Evolutionary conservation across 1,140 invertebrate genomes (phyloP).

Genomic region (Caenorhabditis inopinata): DNA sequence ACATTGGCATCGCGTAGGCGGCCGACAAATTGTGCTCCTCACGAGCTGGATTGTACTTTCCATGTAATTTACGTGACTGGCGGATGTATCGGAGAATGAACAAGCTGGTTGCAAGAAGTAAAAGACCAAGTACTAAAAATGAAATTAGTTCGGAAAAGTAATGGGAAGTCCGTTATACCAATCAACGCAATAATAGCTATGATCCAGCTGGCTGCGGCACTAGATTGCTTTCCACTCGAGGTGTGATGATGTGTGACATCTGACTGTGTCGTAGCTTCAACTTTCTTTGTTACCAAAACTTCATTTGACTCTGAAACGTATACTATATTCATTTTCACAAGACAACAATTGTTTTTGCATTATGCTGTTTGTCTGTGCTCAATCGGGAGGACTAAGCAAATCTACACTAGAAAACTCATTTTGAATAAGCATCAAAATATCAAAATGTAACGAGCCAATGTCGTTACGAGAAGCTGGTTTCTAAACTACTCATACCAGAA

Average conservation of each 20-base stretch:
- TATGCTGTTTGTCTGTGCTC: no score
- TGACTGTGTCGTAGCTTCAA: not conserved
- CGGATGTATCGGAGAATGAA: conserved; percentile 55
- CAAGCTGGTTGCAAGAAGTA: conserved; percentile 47
- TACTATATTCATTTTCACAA: no score
- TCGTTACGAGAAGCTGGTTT: no score
- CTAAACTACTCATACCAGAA: no score
- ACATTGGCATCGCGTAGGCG: conserved; percentile 55
- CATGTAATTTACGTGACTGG: conserved; percentile 53
- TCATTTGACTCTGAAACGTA: conserved; percentile 6
- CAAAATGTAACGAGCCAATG: no score
- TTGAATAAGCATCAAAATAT: no score
- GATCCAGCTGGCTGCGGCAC: conserved; percentile 42
- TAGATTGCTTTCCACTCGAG: conserved; percentile 10
- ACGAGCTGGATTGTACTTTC: conserved; percentile 58
- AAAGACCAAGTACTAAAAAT: conserved; percentile 52
- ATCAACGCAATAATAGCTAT: conserved; percentile 42
- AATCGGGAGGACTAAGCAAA: no score
- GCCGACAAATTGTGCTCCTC: conserved; percentile 50
- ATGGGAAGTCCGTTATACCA: not conserved
- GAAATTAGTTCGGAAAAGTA: not conserved
- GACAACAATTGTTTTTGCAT: no score
- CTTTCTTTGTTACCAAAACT: not conserved
- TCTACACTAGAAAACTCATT: no score
- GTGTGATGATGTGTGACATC: conserved; percentile 13